Percentiles rank a stretch among this genome's conserved stretches.
These are phyloP conservation scores for Zoanthus solanderi DNA, from an alignment of 92 coral and sea anemone species.

Conservation along the genomic window DNA sequence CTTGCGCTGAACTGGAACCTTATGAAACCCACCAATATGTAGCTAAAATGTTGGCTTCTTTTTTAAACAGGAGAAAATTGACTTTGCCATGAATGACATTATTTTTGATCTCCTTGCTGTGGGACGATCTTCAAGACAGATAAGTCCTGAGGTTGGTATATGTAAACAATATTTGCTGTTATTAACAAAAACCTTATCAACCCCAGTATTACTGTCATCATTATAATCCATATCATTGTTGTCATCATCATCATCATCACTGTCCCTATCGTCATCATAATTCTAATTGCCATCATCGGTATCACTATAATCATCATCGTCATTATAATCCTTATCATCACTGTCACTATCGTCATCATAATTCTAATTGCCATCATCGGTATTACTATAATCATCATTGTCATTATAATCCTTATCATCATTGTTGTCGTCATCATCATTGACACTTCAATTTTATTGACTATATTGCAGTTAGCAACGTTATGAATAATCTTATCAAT, in stretches of 20 bases:
- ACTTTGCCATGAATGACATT: conserved; percentile 97
- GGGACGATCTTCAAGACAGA: conserved; percentile 87
- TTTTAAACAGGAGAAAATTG: conserved; percentile 84
- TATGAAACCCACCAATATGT: background rate
- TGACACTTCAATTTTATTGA: too few species aligned
- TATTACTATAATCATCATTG: too few species aligned
- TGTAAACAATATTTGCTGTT: background rate
- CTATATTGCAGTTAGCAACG: too few species aligned
- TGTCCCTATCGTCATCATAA: background rate
- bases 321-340: background rate
- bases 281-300: background rate
- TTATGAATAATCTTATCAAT: too few species aligned
- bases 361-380: too few species aligned
- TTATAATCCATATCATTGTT: background rate
- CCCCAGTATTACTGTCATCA: background rate
- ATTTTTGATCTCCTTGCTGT: conserved; percentile 95
- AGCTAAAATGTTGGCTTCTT: background rate
- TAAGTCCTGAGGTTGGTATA: conserved; percentile 88
- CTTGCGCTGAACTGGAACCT: too few species aligned
- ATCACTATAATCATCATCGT: background rate
- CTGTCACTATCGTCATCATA: too few species aligned
- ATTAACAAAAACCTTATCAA: background rate
- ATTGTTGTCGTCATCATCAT: background rate
- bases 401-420: background rate
- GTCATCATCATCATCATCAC: background rate